These are phyloP conservation scores for Lasioglossum lativentre DNA, from an alignment of 2,888 invertebrate species.

Conservation along the genomic window DNA sequence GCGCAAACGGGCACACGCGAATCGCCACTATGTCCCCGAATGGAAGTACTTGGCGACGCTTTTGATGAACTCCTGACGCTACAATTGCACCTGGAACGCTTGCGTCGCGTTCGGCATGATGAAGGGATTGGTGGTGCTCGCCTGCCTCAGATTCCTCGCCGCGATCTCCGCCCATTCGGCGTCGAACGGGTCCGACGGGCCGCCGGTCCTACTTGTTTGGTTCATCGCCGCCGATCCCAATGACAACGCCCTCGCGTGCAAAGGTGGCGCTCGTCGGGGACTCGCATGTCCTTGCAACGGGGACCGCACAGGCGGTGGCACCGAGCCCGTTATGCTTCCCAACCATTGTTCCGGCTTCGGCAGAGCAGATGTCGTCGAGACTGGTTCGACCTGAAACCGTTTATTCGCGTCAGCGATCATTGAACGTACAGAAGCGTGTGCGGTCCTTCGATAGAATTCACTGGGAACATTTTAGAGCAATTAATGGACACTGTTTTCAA, in stretches of 20 bases:
- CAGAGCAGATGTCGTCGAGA: slow-evolving; percentile 85
- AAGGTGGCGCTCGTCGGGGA: slow-evolving; percentile 86
- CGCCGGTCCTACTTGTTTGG: slow-evolving; percentile 69
- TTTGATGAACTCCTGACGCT: slow-evolving; percentile 82
- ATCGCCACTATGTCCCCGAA: slow-evolving; percentile 77
- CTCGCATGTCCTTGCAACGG: slow-evolving; percentile 64
- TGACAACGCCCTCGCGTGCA: slow-evolving; percentile 86
- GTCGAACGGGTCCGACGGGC: slow-evolving; percentile 90
- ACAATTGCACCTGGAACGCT: slow-evolving; percentile 88
- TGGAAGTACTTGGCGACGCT: slow-evolving; percentile 80
- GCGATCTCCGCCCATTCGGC: slow-evolving; percentile 92
- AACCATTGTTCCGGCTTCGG: slow-evolving; percentile 95
- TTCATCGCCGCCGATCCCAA: slow-evolving; percentile 85
- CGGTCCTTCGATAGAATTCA: neutral
- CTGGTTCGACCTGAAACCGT: slow-evolving; percentile 80
- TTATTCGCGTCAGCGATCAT: neutral
- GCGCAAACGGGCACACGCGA: slow-evolving; percentile 55
- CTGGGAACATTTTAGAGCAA: neutral
- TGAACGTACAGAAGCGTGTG: neutral
- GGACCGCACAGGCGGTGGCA: slow-evolving; percentile 84
- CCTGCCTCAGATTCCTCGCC: slow-evolving; percentile 85
- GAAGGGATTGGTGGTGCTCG: slow-evolving; percentile 88
- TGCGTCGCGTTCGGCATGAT: slow-evolving; percentile 86
- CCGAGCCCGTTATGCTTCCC: slow-evolving; percentile 89
- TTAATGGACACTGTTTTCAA: no score